phyloP scores from a whole-genome alignment of 2,797 vertebrate species.

The Lindbergichthys nudifrons region DNA sequence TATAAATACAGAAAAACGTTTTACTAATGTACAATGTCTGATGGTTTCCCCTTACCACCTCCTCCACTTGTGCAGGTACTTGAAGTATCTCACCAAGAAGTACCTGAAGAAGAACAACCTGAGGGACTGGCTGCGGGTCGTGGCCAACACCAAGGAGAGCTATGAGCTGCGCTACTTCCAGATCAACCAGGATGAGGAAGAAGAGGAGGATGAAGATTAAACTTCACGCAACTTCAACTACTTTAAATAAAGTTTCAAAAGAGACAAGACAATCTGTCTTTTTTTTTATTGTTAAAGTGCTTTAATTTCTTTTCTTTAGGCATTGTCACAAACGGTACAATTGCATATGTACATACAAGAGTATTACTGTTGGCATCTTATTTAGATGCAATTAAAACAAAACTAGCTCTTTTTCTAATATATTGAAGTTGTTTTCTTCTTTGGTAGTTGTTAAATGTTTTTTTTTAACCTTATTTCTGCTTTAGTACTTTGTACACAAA shows the following conservation, averaged over 20 bases:
- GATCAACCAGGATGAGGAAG: constrained; percentile 97
- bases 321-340: not conserved
- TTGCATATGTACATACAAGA: not conserved
- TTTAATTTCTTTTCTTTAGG: not conserved
- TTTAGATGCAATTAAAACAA: not conserved
- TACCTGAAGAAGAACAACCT: constrained; percentile 98
- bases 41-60: too few species aligned
- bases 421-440: not conserved
- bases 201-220: constrained; percentile 95
- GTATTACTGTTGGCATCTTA: not conserved
- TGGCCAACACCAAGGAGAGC: constrained; percentile 96
- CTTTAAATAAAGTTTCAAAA: constrained; percentile 90
- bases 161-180: constrained; percentile 98
- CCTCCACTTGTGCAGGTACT: constrained; percentile 83
- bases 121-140: constrained; percentile 94
- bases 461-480: too few species aligned
- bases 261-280: constrained; percentile 24
- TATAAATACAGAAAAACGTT: not conserved
- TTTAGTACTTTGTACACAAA: not conserved
- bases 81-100: constrained; percentile 98
- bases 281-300: not conserved
- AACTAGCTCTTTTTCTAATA: not conserved
- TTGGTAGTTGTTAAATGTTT: not conserved
- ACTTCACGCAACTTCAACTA: constrained; percentile 87
- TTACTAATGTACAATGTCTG: not conserved